Evolutionary conservation across 2,888 invertebrate genomes (phyloP), one percentile per base, ranked within the genome.

Genomic region (Drosophila fungiperda): DNA sequence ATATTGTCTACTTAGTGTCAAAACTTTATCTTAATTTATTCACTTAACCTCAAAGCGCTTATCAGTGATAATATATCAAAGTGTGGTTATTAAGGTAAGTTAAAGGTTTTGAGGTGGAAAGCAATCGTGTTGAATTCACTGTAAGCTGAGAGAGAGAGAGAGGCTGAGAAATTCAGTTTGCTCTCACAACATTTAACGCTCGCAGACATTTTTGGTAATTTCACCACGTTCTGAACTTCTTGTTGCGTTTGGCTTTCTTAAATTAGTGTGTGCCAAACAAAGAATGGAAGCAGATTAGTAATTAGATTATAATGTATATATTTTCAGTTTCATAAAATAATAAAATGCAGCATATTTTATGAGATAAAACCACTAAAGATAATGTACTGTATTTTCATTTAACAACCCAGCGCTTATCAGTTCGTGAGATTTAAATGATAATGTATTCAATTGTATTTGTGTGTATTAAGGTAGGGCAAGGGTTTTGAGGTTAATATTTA

Each of bases 261-360:
- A 33, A 3, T 32, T 42, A 75, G 75, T 75, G 11, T 3, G 20
- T 32, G 7, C 1, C 15, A 6, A 20, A 9, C 48, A 7, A 6
- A n/a, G 15, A 48, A 89, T 84, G 79, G 53, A 58, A 32, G 35
- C 71, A 58, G 87, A 73, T 15, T 52, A 71, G 84, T 85, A 40
- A 52, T 69, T 61, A 3, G 2, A 0, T 0, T 12, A 3, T 1
- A 33, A 45, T 45, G 15, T 9, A n/a, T n/a, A 20, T 20, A 3
- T 45, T 45, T 15, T 29, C 29, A 29, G 29, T 29, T 29, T 29
- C 29, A 29, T 29, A 29, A 29, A 29, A 29, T 29, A 6, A 29
- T 29, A 29, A 6, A 29, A 29, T 29, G 29, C 29, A 29, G 29
- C 29, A 29, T 29, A 29, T 29, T 29, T 5, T 29, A 29, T 29